Evolutionary conservation across 2,113 vertebrate species (phyloP), one percentile per base, ranked within the genome.

Genomic region (Morone chrysops): DNA sequence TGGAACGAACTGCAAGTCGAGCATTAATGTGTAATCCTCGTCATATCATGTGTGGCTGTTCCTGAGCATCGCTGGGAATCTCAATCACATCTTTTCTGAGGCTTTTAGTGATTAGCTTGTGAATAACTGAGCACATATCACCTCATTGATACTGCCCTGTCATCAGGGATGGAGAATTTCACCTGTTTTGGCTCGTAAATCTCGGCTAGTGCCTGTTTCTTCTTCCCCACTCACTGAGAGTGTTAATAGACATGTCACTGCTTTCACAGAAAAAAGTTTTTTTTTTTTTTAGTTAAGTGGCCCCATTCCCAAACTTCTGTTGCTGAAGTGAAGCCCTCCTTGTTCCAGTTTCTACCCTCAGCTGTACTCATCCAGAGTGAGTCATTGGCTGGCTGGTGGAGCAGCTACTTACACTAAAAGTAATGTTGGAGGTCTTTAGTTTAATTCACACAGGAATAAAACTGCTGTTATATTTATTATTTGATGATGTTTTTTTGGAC

Each of bases 101-200:
- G 31, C 31, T 31, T 31, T 54, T 31, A 76, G 62, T 48, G 54
- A 80, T 76, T 13, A 59, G 38, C 45, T 41, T 40, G 16, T 40
- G 47, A 62, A 43, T 57, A 43, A 63, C 66, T 67, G 77, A 66
- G 54, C 10, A 8, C 62, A 51, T 18, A 59, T 76, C 25, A 10
- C 43, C 72, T 65, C 45, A 54, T 53, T 2, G 11, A 53, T 22
- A 69, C 36, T 8, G 43, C 22, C 6, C 71, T 82, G 38, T 70
- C 56, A 22, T 65, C 54, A 63, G 48, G 0, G 38, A 12, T 53
- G 50, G 54, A 5, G 22, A 48, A 51, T 80, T 62, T 63, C 38
- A 6, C 8, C 56, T 50, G 38, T 77, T 43, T 68, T 16, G 12
- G 62, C 60, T 77, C 25, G 51, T 80, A 68, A 82, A 81, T 85